These are phyloP conservation scores for Pseudolycoriella hygida DNA, from an alignment of 2,888 invertebrate species.

Conservation along the genomic window DNA sequence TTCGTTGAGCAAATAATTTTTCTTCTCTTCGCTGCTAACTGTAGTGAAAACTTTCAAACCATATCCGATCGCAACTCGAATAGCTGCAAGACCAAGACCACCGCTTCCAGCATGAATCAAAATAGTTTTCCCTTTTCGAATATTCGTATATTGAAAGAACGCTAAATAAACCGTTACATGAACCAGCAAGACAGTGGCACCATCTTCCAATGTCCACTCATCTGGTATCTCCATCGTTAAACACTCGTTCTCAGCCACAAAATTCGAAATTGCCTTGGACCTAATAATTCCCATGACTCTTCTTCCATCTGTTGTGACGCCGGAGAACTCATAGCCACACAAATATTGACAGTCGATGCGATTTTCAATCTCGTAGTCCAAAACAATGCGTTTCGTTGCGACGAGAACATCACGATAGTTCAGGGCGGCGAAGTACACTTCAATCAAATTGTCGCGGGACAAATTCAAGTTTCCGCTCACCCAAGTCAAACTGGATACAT, in stretches of 20 bases:
- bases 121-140: slow-evolving; percentile 25
- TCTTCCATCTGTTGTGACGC: slow-evolving; percentile 36
- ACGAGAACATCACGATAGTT: slow-evolving; percentile 95
- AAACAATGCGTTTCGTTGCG: slow-evolving; percentile 74
- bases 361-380: slow-evolving; percentile 56
- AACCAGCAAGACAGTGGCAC: slow-evolving; percentile 63
- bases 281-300: slow-evolving; percentile 45
- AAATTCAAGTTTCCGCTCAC: slow-evolving; percentile 45
- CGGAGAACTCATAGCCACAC: slow-evolving; percentile 51
- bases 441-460: slow-evolving; percentile 28
- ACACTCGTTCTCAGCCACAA: slow-evolving; percentile 30
- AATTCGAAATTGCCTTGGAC: slow-evolving; percentile 35
- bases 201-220: slow-evolving; percentile 53
- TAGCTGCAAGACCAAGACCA: slow-evolving; percentile 65
- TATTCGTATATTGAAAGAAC: slow-evolving; percentile 21
- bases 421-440: slow-evolving; percentile 57
- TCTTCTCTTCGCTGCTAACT: slow-evolving; percentile 46
- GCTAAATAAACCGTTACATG: slow-evolving; percentile 48
- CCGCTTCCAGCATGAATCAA: slow-evolving; percentile 45
- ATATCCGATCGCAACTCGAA: slow-evolving; percentile 43
- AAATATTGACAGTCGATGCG: slow-evolving; percentile 45
- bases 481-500: slow-evolving; percentile 33
- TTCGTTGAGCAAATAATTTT: slow-evolving; percentile 37
- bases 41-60: slow-evolving; percentile 53
- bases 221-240: slow-evolving; percentile 50